Percentiles rank a stretch among this genome's conserved stretches.
These are phyloP conservation scores for Capreolus pygargus DNA, from an alignment of 2,113 vertebrate genomes.

Conservation along the genomic window DNA sequence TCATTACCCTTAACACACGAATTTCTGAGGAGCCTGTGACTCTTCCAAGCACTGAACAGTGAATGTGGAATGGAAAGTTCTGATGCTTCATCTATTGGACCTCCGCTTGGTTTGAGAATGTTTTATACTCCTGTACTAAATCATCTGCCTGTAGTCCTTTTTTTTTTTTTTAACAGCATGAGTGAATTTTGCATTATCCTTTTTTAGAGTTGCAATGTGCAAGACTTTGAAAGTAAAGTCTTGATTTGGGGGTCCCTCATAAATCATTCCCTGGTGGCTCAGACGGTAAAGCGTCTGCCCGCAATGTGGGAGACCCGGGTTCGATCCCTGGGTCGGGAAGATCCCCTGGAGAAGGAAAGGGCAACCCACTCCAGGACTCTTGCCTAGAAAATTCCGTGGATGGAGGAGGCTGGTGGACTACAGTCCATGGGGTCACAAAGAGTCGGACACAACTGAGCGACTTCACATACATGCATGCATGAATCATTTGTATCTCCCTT, in stretches of 20 bases:
- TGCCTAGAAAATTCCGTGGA: too few species aligned
- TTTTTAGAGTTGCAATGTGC: conserved; percentile 4
- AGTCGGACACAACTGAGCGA: too few species aligned
- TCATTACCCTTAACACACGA: conserved; percentile 40
- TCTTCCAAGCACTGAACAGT: not conserved
- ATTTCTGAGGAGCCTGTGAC: conserved; percentile 14
- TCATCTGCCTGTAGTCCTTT: not conserved
- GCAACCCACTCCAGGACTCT: too few species aligned
- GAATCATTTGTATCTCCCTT: conserved; percentile 26
- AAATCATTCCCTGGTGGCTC: not conserved
- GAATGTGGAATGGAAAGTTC: not conserved
- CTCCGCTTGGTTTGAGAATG: not conserved
- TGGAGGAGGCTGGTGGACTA: too few species aligned
- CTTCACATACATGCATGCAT: not conserved
- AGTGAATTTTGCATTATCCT: conserved; percentile 22
- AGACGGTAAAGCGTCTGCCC: too few species aligned
- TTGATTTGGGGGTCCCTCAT: not conserved
- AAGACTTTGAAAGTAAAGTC: conserved; percentile 44
- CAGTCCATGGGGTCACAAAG: too few species aligned
- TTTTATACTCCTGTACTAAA: not conserved
- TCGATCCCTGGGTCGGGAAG: too few species aligned
- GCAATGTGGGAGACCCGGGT: too few species aligned
- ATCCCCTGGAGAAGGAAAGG: too few species aligned
- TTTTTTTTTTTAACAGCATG: not conserved
- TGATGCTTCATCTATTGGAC: not conserved